Evolutionary conservation across 2,888 invertebrate genomes (phyloP).

Genomic region (Chymomyza amoena): DNA sequence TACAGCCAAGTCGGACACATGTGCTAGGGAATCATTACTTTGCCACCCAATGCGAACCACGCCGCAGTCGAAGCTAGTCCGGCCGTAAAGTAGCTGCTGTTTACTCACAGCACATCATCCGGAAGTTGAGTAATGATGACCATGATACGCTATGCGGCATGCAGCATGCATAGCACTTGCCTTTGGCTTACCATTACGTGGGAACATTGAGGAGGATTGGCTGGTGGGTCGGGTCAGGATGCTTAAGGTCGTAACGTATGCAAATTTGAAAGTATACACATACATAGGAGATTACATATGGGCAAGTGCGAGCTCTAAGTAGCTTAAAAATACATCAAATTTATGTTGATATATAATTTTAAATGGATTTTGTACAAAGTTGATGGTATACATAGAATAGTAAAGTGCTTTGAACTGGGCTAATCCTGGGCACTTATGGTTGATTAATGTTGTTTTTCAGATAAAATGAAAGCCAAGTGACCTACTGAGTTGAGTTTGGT

Average conservation of each 20-base stretch:
- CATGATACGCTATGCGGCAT: conserved; percentile 48
- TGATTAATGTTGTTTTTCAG: not conserved
- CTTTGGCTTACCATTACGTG: not conserved
- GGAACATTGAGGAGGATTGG: not conserved
- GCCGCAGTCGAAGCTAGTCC: conserved; percentile 4
- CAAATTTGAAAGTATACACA: conserved; percentile 53
- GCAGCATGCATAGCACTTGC: not conserved
- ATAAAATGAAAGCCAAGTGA: not conserved
- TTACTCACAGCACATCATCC: conserved; percentile 48
- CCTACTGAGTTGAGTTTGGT: not conserved
- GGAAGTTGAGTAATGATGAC: conserved; percentile 72
- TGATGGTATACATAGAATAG: not conserved
- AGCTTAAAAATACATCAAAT: not conserved
- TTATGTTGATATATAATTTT: not conserved
- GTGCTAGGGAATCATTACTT: not conserved
- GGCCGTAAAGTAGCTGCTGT: conserved; percentile 68
- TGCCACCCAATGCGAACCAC: not conserved
- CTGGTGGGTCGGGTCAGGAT: not conserved
- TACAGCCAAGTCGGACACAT: conserved; percentile 39
- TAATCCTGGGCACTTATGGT: not conserved
- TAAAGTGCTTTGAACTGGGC: not conserved
- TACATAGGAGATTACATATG: conserved; percentile 11
- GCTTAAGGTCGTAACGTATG: conserved; percentile 47
- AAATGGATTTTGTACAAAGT: conserved; percentile 4
- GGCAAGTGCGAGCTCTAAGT: not conserved